Evolutionary conservation across 2,113 vertebrate genomes (phyloP), one percentile per base, ranked within the genome.

Genomic region (Alligator sinensis): DNA sequence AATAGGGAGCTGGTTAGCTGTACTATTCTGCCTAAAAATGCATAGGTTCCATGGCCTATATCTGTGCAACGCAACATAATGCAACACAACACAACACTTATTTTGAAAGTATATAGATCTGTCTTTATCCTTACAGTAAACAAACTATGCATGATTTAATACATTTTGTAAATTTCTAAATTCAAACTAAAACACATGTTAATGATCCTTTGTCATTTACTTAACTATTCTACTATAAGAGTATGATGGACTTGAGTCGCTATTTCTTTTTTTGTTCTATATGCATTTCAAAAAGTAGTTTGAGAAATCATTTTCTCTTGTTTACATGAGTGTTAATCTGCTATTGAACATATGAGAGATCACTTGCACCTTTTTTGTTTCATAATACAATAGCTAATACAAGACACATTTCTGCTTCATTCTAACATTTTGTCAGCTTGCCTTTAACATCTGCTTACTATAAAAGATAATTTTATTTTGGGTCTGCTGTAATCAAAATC

Each of bases 391-490:
- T 88, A 78, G 30, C 88, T 93, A 90, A 74, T 54, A 91, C 75
- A 96, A 91, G 28, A 63, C 63, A 54, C 89, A 75, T 93, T 93
- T 66, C 55, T 77, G 28, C 78, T 92, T 90, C 55, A 96, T 94
- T 94, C 79, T 89, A 87, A 88, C n/a, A 47, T 93, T 87, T 91
- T 95, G 78, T 94, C 91, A 92, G 34, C 79, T 88, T 93, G 86
- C 78, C 64, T 95, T 94, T 30, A 82, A 38, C 94, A 96, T 97
- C 96, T 97, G 93, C 34, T 96, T 93, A 38, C 82, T 94, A 91
- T 97, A 95, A 95, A 97, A 88, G 27, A 24, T 72, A 80, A 78
- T 70, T 96, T 96, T 81, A 38, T 91, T 96, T 77, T 70, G 68
- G 2, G 2, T 79, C 86, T 79, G 34, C 68, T 68, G 38, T 93